phyloP scores from a whole-genome alignment of 2,888 invertebrate species.

The Erynnis tages region DNA sequence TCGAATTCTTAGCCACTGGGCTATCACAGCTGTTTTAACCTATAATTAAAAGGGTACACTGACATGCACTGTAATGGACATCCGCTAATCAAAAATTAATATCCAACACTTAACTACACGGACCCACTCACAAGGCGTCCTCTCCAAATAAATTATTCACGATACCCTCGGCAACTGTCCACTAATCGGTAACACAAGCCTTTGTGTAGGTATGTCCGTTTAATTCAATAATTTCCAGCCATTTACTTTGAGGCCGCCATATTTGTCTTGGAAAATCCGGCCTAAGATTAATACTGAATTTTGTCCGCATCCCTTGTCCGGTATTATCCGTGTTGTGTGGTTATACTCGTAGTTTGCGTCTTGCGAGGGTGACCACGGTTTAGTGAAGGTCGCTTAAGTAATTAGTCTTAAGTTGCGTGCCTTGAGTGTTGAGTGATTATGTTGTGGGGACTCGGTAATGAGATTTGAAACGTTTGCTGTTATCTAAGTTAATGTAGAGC shows the following conservation, averaged over 20 bases:
- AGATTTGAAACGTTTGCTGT: no score
- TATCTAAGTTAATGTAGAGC: no score
- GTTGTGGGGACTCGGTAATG: neutral
- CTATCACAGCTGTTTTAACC: no score
- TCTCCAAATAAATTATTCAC: slow-evolving; percentile 26
- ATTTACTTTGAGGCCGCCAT: slow-evolving; percentile 65
- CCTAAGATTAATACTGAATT: slow-evolving; percentile 72
- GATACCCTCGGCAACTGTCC: slow-evolving; percentile 26
- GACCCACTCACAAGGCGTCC: neutral
- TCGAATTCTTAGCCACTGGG: no score
- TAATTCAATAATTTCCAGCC: slow-evolving; percentile 76
- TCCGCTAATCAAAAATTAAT: neutral
- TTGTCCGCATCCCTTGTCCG: slow-evolving; percentile 53
- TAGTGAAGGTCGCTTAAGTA: slow-evolving; percentile 25
- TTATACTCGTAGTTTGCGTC: slow-evolving; percentile 17
- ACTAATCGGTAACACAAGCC: slow-evolving; percentile 46
- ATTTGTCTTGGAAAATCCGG: slow-evolving; percentile 76
- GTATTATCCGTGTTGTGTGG: slow-evolving; percentile 34
- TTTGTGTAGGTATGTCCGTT: slow-evolving; percentile 47
- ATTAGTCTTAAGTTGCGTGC: slow-evolving; percentile 23
- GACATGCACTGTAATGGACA: no score
- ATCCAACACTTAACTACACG: neutral
- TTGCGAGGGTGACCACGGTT: slow-evolving; percentile 21
- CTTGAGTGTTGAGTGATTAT: slow-evolving; percentile 22
- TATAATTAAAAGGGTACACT: no score